Percentiles rank a stretch among this genome's conserved stretches.
Evolutionary conservation across 2,113 vertebrate species (phyloP).

Genomic region (Salvelinus alpinus): DNA sequence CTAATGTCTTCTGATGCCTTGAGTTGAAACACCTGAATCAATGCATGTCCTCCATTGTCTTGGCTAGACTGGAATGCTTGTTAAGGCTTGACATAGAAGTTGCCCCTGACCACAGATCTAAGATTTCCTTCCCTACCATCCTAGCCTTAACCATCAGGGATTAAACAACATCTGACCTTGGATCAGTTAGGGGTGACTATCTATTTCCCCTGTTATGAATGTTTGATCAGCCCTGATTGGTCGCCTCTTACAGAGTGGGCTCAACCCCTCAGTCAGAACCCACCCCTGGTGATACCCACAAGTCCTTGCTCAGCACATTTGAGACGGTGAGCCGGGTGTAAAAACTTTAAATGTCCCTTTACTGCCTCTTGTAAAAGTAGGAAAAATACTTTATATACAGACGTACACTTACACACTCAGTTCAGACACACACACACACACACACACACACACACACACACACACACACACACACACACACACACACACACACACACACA

Average conservation of each 20-base stretch:
- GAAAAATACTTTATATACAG: slow-evolving; percentile 36
- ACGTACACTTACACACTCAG: slow-evolving; percentile 37
- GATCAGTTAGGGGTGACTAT: too few relatives aligned
- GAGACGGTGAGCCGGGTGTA: slow-evolving; percentile 5
- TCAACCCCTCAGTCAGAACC: background rate
- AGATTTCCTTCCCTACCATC: background rate
- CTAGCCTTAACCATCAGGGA: background rate
- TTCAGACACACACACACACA: slow-evolving; percentile 22
- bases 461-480: slow-evolving; percentile 20
- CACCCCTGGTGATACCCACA: slow-evolving; percentile 23
- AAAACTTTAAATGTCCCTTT: slow-evolving; percentile 6
- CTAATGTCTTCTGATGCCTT: slow-evolving; percentile 39
- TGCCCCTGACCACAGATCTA: background rate
- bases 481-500: background rate
- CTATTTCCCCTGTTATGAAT: background rate
- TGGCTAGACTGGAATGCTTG: background rate
- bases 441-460: background rate
- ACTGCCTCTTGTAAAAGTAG: slow-evolving; percentile 21
- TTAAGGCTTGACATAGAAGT: background rate
- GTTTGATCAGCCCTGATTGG: slow-evolving; percentile 24
- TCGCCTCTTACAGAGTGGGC: background rate
- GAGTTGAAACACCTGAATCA: slow-evolving; percentile 47
- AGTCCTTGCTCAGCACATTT: slow-evolving; percentile 6
- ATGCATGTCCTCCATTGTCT: slow-evolving; percentile 18
- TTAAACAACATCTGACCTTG: too few relatives aligned